Evolutionary conservation across 2,113 vertebrate genomes (phyloP).

Genomic region (Leptosomus discolor): DNA sequence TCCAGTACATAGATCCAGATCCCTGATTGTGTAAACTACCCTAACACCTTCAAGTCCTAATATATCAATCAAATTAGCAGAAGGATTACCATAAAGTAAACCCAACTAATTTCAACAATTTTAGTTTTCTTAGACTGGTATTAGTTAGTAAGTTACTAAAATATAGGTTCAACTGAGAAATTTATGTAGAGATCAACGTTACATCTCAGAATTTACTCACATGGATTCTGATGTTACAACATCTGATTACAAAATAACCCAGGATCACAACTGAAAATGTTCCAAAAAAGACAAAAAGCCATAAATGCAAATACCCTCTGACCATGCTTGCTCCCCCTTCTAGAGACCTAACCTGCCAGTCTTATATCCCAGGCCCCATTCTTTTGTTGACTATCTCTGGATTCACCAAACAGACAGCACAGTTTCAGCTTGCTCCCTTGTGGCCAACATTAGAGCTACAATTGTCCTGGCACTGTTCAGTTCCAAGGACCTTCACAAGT

Average conservation of each 20-base stretch:
- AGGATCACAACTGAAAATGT: not conserved
- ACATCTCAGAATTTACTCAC: not conserved
- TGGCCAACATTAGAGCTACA: constrained; percentile 27
- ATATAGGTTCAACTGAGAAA: not conserved
- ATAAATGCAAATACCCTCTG: not conserved
- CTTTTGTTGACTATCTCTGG: not conserved
- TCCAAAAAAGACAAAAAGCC: not conserved
- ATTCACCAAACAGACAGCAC: not conserved
- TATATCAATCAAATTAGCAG: not conserved
- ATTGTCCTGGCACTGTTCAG: not conserved
- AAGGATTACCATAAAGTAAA: not conserved
- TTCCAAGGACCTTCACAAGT: not conserved
- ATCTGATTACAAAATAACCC: not conserved
- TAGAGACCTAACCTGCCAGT: not conserved
- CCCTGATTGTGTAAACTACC: not conserved
- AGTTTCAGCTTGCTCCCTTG: constrained; percentile 38
- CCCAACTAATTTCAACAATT: not conserved
- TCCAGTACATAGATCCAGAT: not conserved
- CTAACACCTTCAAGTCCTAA: not conserved
- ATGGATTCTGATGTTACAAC: not conserved
- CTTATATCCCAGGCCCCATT: not conserved
- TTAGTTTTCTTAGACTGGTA: not conserved
- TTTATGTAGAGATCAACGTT: not conserved
- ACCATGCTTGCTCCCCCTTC: not conserved
- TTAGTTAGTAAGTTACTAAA: not conserved